Evolutionary conservation across 2,113 vertebrate species (phyloP), one percentile per base, ranked within the genome.

Genomic region (Emydura subglobosa): DNA sequence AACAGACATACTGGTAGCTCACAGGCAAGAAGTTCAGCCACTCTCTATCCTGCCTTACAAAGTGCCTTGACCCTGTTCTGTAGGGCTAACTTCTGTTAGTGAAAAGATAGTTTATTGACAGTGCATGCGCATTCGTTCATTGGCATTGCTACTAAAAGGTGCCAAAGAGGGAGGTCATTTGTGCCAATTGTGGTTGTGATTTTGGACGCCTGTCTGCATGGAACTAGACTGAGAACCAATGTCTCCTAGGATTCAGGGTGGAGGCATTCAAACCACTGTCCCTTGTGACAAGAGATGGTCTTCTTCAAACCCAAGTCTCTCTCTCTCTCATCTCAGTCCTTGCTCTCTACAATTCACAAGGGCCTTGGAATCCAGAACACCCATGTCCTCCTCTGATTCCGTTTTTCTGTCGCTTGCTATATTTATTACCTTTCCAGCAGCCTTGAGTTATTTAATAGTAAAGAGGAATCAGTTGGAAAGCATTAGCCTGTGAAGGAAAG

Each of bases 401-500:
- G 11, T n/a, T 53, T 94, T 90, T 84, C 54, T 87, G 47, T 82
- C 94, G 68, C 80, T 87, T 6, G 0, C 25, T 78, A 6, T 82
- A 47, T 80, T 82, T 10, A 2, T 95, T 84, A 25, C 51, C 86
- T 89, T 91, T 81, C 93, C 59, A 54, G 49, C 65, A 50, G 1
- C 24, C 17, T 55, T 95, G 81, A 72, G 79, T 95, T 95, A 90
- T 90, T 91, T 61, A 94, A 83, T 16, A 84, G 65, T 78, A 68
- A 34, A 57, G 83, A 42, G 10, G 6, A 95, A 82, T 59, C 5
- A 57, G 51, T 80, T 54, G 54, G 80, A 92, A 39, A 92, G 82
- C 76, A 93, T 39, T 61, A 93, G 49, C 47, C 68, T 24, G 39
- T 6, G 42, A 89, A 90, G 81, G 82, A 57, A 92, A 72, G 34